These are phyloP conservation scores for Anticlea derivata DNA, from an alignment of 2,888 invertebrate genomes.

Conservation along the genomic window DNA sequence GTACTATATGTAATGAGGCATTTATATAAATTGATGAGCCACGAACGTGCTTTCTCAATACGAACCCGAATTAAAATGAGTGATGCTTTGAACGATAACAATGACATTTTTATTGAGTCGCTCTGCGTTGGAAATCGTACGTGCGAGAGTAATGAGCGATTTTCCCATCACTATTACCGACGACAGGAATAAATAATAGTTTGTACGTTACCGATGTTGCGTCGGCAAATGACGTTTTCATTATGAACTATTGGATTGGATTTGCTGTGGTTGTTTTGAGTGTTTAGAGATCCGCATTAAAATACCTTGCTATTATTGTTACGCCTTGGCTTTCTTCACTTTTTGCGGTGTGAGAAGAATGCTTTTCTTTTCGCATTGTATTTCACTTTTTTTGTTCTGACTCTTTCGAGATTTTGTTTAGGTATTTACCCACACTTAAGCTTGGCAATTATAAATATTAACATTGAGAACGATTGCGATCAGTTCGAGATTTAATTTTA, in stretches of 20 bases:
- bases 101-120: slow-evolving; percentile 58
- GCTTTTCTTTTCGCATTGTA: slow-evolving; percentile 22
- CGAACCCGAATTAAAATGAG: slow-evolving; percentile 65
- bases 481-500: slow-evolving; percentile 3
- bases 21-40: slow-evolving; percentile 69
- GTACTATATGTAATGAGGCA: slow-evolving; percentile 65
- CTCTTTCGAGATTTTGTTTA: slow-evolving; percentile 6
- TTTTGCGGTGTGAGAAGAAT: slow-evolving; percentile 22
- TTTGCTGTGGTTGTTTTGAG: slow-evolving; percentile 27
- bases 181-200: slow-evolving; percentile 4
- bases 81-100: slow-evolving; percentile 64
- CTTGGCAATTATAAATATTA: slow-evolving; percentile 13
- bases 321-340: slow-evolving; percentile 16
- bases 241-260: slow-evolving; percentile 30
- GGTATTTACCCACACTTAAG: slow-evolving; percentile 15
- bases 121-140: slow-evolving; percentile 43
- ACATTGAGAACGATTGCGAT: slow-evolving; percentile 17
- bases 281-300: slow-evolving; percentile 24
- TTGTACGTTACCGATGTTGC: slow-evolving; percentile 21
- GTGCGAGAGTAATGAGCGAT: slow-evolving; percentile 38
- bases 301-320: slow-evolving; percentile 16
- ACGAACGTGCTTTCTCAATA: slow-evolving; percentile 47
- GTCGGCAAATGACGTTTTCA: slow-evolving; percentile 27
- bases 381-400: slow-evolving; percentile 14
- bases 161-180: slow-evolving; percentile 37